phyloP scores from a whole-genome alignment of 2,797 vertebrate species.

The Onychomys torridus region DNA sequence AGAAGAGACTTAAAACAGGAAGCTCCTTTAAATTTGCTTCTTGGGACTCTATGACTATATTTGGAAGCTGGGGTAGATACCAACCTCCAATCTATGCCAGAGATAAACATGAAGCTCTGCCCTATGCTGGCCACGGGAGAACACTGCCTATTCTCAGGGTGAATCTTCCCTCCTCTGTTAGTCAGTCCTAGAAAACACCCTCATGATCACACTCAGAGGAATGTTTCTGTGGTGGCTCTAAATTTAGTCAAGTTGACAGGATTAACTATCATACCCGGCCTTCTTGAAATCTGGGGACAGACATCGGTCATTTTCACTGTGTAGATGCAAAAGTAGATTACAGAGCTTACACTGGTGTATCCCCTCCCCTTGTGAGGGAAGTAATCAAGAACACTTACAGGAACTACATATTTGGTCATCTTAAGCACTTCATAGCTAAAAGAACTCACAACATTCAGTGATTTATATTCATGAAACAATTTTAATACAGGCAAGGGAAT shows the following conservation, averaged over 20 bases:
- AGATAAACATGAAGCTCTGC: background rate
- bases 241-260: background rate
- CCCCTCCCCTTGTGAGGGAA: background rate
- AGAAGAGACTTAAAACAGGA: background rate
- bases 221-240: background rate
- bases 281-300: background rate
- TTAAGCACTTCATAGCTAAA: background rate
- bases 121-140: too few relatives aligned
- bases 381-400: background rate
- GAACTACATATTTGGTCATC: background rate
- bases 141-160: background rate
- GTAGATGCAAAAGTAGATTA: background rate
- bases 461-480: background rate
- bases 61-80: background rate
- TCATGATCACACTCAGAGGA: background rate
- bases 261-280: background rate
- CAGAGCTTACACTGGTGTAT: too few relatives aligned
- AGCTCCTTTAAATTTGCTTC: background rate
- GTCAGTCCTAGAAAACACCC: background rate
- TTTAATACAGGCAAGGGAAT: background rate
- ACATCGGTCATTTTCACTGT: background rate
- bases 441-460: background rate
- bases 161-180: background rate
- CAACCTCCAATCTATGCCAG: background rate
- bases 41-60: background rate